These are phyloP conservation scores for Magallana ariakensis DNA, from an alignment of 1,140 invertebrate genomes.

Conservation along the genomic window DNA sequence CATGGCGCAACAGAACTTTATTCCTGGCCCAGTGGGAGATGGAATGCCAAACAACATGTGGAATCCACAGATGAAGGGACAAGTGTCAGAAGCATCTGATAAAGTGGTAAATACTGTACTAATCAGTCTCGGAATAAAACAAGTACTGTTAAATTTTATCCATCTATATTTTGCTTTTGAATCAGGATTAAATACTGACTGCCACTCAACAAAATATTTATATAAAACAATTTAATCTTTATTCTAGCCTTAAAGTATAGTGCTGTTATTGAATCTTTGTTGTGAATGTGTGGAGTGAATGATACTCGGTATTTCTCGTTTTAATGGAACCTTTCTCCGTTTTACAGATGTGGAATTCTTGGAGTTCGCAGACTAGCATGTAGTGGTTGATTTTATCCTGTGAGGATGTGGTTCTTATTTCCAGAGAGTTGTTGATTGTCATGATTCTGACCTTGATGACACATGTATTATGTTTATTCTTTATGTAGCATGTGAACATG, in stretches of 20 bases:
- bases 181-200: neutral
- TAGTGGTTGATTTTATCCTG: constrained; percentile 49
- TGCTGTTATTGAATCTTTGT: too few species aligned
- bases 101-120: constrained; percentile 54
- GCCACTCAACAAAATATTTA: neutral
- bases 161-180: too few species aligned
- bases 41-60: constrained; percentile 51
- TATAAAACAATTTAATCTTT: too few species aligned
- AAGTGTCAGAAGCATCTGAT: constrained; percentile 57
- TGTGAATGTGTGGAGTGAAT: too few species aligned
- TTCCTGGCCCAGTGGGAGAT: constrained; percentile 57
- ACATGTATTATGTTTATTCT: constrained; percentile 37
- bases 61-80: constrained; percentile 58
- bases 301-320: too few species aligned
- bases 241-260: too few species aligned
- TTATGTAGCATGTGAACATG: constrained; percentile 40
- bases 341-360: constrained; percentile 63
- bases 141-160: neutral
- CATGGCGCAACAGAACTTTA: constrained; percentile 46
- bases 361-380: constrained; percentile 62
- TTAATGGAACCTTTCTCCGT: neutral
- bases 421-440: constrained; percentile 28
- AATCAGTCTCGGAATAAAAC: too few species aligned
- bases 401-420: constrained; percentile 1
- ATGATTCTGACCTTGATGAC: constrained; percentile 44